These are phyloP conservation scores for Anguilla obscura DNA, from an alignment of 2,797 vertebrate species.

Conservation along the genomic window DNA sequence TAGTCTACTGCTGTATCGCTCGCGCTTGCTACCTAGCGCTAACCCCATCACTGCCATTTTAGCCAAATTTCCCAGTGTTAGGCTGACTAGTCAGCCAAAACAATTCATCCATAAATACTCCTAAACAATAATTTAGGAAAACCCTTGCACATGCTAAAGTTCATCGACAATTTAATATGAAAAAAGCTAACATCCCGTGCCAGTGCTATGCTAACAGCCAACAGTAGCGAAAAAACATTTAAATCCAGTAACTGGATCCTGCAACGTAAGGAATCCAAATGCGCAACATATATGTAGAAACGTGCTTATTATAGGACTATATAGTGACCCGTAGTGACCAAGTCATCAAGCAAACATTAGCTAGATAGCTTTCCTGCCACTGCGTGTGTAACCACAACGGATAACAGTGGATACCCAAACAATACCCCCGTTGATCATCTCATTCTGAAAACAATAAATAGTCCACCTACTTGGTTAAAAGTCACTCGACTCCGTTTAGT, in stretches of 20 bases:
- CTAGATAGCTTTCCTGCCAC: conserved; percentile 34
- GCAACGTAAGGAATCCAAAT: not conserved
- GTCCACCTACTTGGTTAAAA: conserved; percentile 42
- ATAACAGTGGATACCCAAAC: conserved; percentile 23
- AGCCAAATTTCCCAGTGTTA: not conserved
- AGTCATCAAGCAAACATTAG: not conserved
- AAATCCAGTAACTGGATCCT: not conserved
- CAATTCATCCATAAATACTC: not conserved
- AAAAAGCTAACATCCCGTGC: not conserved
- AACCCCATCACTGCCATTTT: not conserved
- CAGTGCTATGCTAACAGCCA: not conserved
- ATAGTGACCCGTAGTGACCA: not conserved
- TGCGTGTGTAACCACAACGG: conserved; percentile 45
- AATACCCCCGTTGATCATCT: conserved; percentile 32
- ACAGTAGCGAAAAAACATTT: not conserved
- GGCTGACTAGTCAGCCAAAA: not conserved
- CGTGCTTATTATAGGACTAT: not conserved
- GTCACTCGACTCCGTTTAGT: conserved; percentile 55
- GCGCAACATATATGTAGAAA: not conserved
- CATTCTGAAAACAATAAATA: conserved; percentile 31
- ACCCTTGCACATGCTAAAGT: not conserved
- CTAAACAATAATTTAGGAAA: not conserved
- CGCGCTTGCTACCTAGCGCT: not conserved
- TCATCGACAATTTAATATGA: not conserved
- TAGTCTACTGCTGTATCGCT: not conserved